A percentile compares a stretch with the other conserved stretches of the same genome.
phyloP scores from a whole-genome alignment of 64 coral and sea anemone genomes.

The Montipora cactus region DNA sequence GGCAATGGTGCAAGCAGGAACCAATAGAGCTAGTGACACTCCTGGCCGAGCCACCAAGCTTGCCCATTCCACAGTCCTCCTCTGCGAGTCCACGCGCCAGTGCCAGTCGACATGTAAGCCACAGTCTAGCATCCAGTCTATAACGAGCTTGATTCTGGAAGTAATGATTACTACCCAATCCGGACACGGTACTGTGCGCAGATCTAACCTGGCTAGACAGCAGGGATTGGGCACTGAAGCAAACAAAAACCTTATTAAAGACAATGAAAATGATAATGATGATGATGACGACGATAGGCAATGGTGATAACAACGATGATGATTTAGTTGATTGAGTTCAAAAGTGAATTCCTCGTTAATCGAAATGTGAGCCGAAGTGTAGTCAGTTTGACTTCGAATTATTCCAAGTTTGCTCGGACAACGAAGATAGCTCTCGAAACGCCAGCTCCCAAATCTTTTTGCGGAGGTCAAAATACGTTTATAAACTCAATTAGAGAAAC shows the following conservation, averaged over 20 bases:
- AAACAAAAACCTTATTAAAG: neutral
- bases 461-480: no score
- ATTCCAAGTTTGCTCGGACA: no score
- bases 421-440: no score
- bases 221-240: conserved; percentile 27
- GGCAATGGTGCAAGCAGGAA: conserved; percentile 86
- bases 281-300: neutral
- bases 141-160: conserved; percentile 74
- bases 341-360: no score
- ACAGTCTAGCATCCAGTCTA: conserved; percentile 87
- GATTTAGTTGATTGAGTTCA: neutral
- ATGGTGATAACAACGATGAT: neutral
- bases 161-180: conserved; percentile 45
- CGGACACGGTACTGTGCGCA: neutral
- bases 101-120: conserved; percentile 84
- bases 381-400: no score
- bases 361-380: no score
- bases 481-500: no score
- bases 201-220: conserved; percentile 43
- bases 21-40: conserved; percentile 87
- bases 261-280: neutral
- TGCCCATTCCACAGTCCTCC: conserved; percentile 90
- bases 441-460: no score
- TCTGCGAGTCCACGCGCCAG: conserved; percentile 74
- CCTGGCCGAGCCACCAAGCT: conserved; percentile 75